Base-by-base conservation (phyloP, 2,113 vertebrate genomes). In the Bubo scandiacus region DNA sequence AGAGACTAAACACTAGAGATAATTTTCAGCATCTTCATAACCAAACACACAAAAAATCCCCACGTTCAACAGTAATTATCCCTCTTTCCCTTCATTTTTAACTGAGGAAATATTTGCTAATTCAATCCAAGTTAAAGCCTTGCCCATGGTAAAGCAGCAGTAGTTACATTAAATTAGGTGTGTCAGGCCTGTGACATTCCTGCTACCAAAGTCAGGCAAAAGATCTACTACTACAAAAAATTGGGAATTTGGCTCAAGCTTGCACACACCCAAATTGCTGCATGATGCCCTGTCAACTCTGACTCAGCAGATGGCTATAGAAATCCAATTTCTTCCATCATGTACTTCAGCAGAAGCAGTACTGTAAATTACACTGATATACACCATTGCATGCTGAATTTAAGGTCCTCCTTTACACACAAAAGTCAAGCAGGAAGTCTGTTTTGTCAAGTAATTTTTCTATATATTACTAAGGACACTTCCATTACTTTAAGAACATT, bases 271-370 rank as follows among this genome's bases (percentile, higher is more conserved):
- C 9, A 86, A 70, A 86, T 72, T 5, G 23, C 26, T 22, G 18
- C 2, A 11, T 61, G n/a, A 11, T 61, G n/a, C 5, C 2, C 0
- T 27, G 2, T 49, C 59, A 92, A 47, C 49, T 30, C 38, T 1
- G 6, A 54, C 21, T 32, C 45, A 73, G 27, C 13, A 88, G 49
- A 42, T 1, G 3, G 15, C 42, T 65, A 17, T 19, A 83, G 61
- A 95, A 88, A 58, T 58, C 10, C 73, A 43, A 27, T 59, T 85
- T 72, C 19, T 63, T 79, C 52, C 20, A 43, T 21, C 32, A 57
- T 1, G 5, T 32, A 72, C 26, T 45, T 70, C 30, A 83, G 30
- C 27, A 70, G 26, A 73, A 82, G 72, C 0, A 1, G 12, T 36
- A 57, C 5, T 68, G 10, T 49, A 57, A 88, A 40, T 30, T 65